phyloP scores from a whole-genome alignment of 2,797 vertebrate genomes.

The Alauda arvensis region DNA sequence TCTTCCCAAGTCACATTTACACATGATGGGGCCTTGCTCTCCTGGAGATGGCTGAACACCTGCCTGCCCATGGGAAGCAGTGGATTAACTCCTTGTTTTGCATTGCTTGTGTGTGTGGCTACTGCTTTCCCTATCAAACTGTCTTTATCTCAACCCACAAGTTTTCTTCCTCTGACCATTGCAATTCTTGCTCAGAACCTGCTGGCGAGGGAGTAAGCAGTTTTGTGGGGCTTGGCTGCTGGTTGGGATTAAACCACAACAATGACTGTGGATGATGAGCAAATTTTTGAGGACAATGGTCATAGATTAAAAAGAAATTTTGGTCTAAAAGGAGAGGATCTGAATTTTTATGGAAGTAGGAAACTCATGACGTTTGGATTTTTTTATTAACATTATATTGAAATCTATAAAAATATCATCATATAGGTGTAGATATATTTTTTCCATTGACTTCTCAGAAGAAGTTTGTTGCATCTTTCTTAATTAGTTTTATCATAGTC shows the following conservation, averaged over 20 bases:
- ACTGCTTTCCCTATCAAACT: background rate
- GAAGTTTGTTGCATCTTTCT: background rate
- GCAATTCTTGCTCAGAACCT: rapidly evolving
- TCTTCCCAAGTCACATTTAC: background rate
- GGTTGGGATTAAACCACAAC: background rate
- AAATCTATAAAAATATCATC: background rate
- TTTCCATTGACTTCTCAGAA: background rate
- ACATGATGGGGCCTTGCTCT: rapidly evolving
- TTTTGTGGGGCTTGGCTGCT: background rate
- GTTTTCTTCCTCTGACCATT: background rate
- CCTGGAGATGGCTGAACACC: background rate
- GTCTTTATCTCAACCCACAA: background rate
- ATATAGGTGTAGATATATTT: background rate
- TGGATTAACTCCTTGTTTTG: background rate
- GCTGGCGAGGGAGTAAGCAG: background rate
- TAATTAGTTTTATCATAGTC: background rate
- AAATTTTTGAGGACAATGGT: background rate
- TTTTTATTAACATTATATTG: background rate
- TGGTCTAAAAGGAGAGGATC: background rate
- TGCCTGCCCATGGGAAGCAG: background rate
- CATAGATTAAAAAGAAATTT: background rate
- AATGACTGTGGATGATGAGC: background rate
- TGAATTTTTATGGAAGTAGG: background rate
- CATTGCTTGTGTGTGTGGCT: background rate
- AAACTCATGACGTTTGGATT: background rate